phyloP scores from a whole-genome alignment of 2,888 invertebrate species.

The Polyommatus icarus region DNA sequence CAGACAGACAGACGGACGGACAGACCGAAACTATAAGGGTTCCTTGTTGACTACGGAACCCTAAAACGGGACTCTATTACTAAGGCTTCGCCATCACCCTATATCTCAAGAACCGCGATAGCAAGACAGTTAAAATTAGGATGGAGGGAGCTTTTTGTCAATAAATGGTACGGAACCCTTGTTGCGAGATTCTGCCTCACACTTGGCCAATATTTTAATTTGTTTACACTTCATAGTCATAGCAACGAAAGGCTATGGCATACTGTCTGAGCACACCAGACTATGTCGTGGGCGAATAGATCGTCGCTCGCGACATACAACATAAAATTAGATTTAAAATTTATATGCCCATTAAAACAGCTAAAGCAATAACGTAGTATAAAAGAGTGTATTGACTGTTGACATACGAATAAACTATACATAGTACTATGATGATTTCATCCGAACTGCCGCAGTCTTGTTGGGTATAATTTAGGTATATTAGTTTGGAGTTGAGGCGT shows the following conservation, averaged over 20 bases:
- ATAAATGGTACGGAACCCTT: too few relatives aligned
- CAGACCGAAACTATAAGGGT: too few relatives aligned
- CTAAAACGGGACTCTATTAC: too few relatives aligned
- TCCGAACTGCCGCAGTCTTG: not conserved
- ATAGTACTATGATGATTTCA: constrained; percentile 9
- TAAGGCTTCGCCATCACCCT: too few relatives aligned
- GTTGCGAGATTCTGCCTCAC: too few relatives aligned
- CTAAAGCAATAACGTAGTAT: not conserved
- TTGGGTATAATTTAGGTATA: not conserved
- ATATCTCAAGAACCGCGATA: too few relatives aligned
- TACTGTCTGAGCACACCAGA: constrained; percentile 4
- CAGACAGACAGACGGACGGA: too few relatives aligned
- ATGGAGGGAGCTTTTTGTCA: too few relatives aligned
- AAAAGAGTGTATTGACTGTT: constrained; percentile 15
- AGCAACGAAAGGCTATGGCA: not conserved
- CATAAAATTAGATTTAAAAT: constrained; percentile 23
- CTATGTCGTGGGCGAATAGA: constrained; percentile 7
- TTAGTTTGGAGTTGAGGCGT: too few relatives aligned
- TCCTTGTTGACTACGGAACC: too few relatives aligned
- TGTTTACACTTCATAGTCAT: not conserved
- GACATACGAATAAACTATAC: constrained; percentile 10
- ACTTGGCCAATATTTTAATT: too few relatives aligned
- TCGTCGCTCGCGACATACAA: constrained; percentile 8
- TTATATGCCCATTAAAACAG: constrained; percentile 16
- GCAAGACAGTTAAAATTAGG: too few relatives aligned